Evolutionary conservation across 2,888 invertebrate genomes (phyloP), one percentile per base, ranked within the genome.

Genomic region (Yponomeuta sedellus): DNA sequence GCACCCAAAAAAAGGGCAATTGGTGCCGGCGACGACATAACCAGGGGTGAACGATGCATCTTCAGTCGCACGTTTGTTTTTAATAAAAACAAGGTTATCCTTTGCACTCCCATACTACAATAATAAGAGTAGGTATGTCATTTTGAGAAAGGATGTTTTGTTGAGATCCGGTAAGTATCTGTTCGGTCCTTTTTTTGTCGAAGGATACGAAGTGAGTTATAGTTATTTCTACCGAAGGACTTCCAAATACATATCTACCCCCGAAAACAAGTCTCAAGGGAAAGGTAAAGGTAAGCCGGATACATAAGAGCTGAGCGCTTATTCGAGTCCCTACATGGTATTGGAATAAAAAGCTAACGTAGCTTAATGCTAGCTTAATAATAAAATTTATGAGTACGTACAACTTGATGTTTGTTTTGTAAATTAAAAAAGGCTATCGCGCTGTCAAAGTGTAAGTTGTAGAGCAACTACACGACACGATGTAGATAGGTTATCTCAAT

Each of bases 11-110:
- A 61, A 61, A 61, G 8, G 28, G 61, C n/a, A 5, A 34, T 67
- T 66, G 65, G 67, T 66, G 62, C 68, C 66, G 39, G 40, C 39
- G 11, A 61, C 61, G 16, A 66, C 40, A 67, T 69, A 69, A 64
- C 67, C 62, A 67, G 68, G 69, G 70, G 70, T 69, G 68, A 70
- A 65, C 70, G 68, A 69, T 64, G 66, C 66, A 70, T 72, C 72
- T 71, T 72, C 20, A 44, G 71, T 69, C 70, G 71, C 69, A 73
- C 71, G 70, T 76, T 73, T 77, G 74, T 77, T 77, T 74, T 52
- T 73, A 71, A 73, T 73, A 73, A 74, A 68, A 71, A 73, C 44
- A 52, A 52, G 2, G 16, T 52, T 16, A 16, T 59, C 59, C 25
- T 59, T 22, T 5, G 3, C 20, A 25, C 61, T 28, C 25, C 34